phyloP scores from a whole-genome alignment of 2,888 invertebrate species.

The Cephus spinipes region DNA sequence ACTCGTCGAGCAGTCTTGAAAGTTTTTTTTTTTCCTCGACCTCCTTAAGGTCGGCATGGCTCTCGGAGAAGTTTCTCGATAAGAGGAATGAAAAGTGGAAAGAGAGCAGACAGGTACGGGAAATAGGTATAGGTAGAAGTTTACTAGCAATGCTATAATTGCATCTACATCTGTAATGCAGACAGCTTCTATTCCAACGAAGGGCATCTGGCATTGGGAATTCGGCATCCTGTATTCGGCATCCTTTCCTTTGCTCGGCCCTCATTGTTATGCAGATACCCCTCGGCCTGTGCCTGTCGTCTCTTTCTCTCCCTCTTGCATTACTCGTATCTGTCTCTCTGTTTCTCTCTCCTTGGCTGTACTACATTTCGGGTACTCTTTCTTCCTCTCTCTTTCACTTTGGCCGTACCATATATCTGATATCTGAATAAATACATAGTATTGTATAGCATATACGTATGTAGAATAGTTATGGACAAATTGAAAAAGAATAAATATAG shows the following conservation, averaged over 20 bases:
- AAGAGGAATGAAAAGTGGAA: background rate
- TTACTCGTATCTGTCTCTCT: background rate
- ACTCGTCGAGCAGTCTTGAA: background rate
- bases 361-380: background rate
- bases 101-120: background rate
- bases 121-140: background rate
- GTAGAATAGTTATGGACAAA: background rate
- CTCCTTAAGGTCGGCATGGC: background rate
- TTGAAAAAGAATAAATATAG: no score
- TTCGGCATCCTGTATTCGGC: background rate
- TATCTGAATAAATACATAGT: background rate
- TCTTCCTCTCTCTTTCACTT: no score
- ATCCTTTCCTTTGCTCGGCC: background rate
- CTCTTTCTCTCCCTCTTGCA: background rate
- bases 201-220: background rate
- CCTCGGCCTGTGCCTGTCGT: background rate
- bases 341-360: background rate
- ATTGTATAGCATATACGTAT: background rate
- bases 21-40: background rate
- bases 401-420: background rate
- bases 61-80: background rate
- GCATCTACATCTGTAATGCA: background rate
- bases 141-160: background rate
- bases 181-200: background rate
- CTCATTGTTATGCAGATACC: background rate